Evolutionary conservation across 1,140 invertebrate genomes (phyloP).

Genomic region (Acromyrmex heyeri): DNA sequence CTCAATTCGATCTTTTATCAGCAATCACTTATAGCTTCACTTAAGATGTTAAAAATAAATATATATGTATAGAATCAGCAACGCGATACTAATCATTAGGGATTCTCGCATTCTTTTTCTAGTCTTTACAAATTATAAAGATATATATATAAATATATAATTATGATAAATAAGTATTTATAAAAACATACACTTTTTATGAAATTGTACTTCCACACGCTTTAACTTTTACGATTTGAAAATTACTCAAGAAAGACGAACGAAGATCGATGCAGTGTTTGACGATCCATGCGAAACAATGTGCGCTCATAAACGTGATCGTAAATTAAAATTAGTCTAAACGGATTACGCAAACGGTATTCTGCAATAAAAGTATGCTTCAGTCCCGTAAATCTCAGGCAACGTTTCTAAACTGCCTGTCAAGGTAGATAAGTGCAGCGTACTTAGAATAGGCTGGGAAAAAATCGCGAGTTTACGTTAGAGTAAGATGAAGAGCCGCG

Average conservation of each 20-base stretch:
- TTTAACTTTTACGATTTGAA: not conserved
- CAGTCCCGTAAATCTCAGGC: slow-evolving; percentile 67
- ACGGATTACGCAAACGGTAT: slow-evolving; percentile 34
- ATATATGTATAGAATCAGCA: not conserved
- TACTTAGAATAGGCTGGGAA: slow-evolving; percentile 57
- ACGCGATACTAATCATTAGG: not conserved
- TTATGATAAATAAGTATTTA: not conserved
- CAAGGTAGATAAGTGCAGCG: slow-evolving; percentile 65
- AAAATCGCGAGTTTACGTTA: slow-evolving; percentile 63
- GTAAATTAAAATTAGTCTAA: slow-evolving; percentile 70
- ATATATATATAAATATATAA: not conserved
- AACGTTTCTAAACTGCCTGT: slow-evolving; percentile 61
- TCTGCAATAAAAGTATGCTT: slow-evolving; percentile 17
- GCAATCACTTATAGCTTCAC: slow-evolving; percentile 15
- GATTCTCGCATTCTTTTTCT: not conserved
- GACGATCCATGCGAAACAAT: slow-evolving; percentile 39
- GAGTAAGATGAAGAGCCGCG: slow-evolving; percentile 61
- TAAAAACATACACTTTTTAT: not conserved
- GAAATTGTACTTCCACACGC: not conserved
- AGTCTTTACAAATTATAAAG: not conserved
- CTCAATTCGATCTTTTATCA: slow-evolving; percentile 23
- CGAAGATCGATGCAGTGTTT: not conserved
- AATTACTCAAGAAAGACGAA: not conserved
- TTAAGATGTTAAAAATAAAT: not conserved
- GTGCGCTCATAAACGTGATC: slow-evolving; percentile 29